Conservation (phyloP, 1,140 invertebrate species). For the Nautilus pompilius region DNA sequence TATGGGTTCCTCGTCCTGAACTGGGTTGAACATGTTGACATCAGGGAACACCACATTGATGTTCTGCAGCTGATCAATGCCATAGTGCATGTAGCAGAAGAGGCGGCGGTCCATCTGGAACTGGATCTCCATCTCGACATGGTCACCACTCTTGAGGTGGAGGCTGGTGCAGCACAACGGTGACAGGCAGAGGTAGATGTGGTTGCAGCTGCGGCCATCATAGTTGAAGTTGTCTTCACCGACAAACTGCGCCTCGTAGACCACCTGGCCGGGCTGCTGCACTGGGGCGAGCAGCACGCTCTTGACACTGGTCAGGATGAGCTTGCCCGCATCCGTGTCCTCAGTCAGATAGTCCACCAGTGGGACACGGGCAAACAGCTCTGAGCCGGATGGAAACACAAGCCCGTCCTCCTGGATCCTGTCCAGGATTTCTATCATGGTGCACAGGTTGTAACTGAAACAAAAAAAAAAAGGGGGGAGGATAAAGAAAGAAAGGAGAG, state of each 20-base stretch:
- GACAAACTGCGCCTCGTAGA: constrained; percentile 43
- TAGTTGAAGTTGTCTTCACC: constrained; percentile 40
- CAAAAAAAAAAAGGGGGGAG: constrained; percentile 6
- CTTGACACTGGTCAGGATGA: constrained; percentile 39
- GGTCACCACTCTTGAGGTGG: constrained; percentile 19
- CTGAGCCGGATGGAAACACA: constrained; percentile 30
- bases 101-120: constrained; percentile 45
- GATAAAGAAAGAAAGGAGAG: background rate
- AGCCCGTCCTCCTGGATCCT: constrained; percentile 27
- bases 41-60: constrained; percentile 47
- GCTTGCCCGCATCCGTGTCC: constrained; percentile 44
- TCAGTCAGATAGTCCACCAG: constrained; percentile 42
- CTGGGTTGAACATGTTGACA: constrained; percentile 34
- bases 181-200: constrained; percentile 39
- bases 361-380: constrained; percentile 46
- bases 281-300: constrained; percentile 34
- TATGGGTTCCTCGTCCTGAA: constrained; percentile 28
- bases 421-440: constrained; percentile 20
- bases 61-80: constrained; percentile 34
- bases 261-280: constrained; percentile 14
- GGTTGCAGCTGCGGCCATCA: constrained; percentile 40
- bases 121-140: constrained; percentile 41
- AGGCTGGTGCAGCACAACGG: constrained; percentile 25
- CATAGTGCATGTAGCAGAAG: constrained; percentile 48
- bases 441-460: constrained; percentile 43